These are phyloP conservation scores for Drosophila conformis DNA, from an alignment of 2,888 invertebrate species.

Conservation along the genomic window DNA sequence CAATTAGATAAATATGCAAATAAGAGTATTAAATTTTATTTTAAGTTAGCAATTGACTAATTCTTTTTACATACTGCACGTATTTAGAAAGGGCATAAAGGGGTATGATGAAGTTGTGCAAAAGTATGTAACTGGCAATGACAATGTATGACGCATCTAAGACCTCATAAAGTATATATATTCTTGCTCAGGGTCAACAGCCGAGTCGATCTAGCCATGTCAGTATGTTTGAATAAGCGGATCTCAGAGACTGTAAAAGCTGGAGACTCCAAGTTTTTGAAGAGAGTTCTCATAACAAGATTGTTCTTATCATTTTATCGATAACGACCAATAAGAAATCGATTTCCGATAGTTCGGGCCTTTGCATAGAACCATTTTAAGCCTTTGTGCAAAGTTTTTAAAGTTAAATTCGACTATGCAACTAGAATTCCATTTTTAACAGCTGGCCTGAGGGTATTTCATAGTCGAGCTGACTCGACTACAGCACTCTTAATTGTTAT, in stretches of 20 bases:
- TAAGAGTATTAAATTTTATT: neutral
- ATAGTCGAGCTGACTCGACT: neutral
- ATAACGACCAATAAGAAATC: neutral
- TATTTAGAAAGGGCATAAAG: neutral
- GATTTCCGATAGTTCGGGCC: neutral
- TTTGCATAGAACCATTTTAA: too few relatives aligned
- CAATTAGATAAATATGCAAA: neutral
- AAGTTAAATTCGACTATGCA: neutral
- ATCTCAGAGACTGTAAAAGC: neutral
- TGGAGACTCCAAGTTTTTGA: neutral
- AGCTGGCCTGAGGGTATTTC: constrained; percentile 1
- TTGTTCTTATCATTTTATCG: neutral
- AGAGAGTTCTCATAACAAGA: neutral
- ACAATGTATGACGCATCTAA: neutral
- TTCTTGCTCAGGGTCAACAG: neutral
- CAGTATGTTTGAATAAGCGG: neutral
- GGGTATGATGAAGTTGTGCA: neutral
- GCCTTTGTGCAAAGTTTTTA: neutral
- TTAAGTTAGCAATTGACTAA: neutral
- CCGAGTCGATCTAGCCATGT: neutral
- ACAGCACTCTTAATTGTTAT: constrained; percentile 18
- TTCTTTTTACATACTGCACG: neutral
- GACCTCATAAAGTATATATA: neutral
- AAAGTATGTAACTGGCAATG: neutral
- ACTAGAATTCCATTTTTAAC: neutral